Evolutionary conservation across 2,113 vertebrate genomes (phyloP), one percentile per base, ranked within the genome.

Genomic region (Labeo catla): DNA sequence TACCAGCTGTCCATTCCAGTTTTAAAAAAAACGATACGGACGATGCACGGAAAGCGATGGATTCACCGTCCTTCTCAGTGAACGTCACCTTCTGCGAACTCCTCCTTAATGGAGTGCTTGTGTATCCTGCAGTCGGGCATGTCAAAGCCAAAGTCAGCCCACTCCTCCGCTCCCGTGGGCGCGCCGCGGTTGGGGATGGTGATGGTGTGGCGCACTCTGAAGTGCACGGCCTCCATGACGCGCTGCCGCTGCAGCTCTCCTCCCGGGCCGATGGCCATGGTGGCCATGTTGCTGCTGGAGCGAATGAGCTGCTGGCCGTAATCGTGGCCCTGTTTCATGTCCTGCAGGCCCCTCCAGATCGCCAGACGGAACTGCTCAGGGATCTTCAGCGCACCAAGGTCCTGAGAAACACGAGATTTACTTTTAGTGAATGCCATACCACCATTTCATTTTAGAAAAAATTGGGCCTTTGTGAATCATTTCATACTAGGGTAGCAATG

Each of bases 131-230:
- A 99, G 94, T 99, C 98, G 0, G 98, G 98, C 90, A 99, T 96
- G 93, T 99, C 98, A 5, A 99, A 99, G 68, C 98, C 98, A n/a
- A 99, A 99, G 95, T 99, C 98, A 0, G 96, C 94, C 98, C 98
- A 99, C 36, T 99, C 98, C 1, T 99, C 98, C 0, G 93, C 89
- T 39, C 93, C 93, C 0, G 91, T 34, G 0, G 93, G 28, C 50
- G 91, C 91, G 7, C 92, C 91, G 0, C 98, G 96, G 93, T 97
- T 98, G 81, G 98, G 98, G 93, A 99, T 98, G 87, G 98, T 99
- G 94, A 99, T 98, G 93, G 98, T 99, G 94, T 99, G 98, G n/a
- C 98, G 98, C 86, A 99, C 98, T 0, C 97, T 96, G 91, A 99
- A 99, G 50, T 99, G 98, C 87, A 99, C 98, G 0, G 98, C 98